These are phyloP conservation scores for Clarias platycephalus DNA, from an alignment of 2,797 vertebrate genomes.

Conservation along the genomic window DNA sequence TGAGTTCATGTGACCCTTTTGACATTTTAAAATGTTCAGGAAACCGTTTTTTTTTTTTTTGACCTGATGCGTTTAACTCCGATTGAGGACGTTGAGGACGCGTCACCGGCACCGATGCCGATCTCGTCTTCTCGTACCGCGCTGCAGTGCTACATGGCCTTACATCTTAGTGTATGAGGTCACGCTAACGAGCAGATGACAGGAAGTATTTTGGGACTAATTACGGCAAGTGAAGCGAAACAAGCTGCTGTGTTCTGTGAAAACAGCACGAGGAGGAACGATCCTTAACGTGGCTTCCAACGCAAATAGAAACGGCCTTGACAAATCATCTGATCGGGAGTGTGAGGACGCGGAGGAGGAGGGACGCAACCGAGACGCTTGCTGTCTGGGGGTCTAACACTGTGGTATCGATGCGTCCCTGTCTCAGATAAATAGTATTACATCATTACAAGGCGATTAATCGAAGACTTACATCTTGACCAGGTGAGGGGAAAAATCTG, in stretches of 20 bases:
- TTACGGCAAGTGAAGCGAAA: not conserved
- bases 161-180: not conserved
- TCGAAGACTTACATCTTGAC: not conserved
- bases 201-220: not conserved
- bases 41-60: slow-evolving; percentile 14
- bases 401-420: not conserved
- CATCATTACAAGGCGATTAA: slow-evolving; percentile 20
- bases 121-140: not conserved
- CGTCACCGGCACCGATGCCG: not conserved
- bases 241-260: not conserved
- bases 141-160: not conserved
- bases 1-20: slow-evolving; percentile 23
- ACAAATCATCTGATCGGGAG: not conserved
- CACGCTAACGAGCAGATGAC: not conserved
- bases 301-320: not conserved
- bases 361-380: not conserved
- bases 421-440: not conserved
- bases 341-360: not conserved
- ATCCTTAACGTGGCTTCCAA: not conserved
- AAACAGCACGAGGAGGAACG: not conserved
- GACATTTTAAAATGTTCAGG: not conserved
- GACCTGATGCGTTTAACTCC: not conserved
- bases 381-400: not conserved
- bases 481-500: not conserved
- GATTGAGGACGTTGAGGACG: not conserved